Percentiles rank a stretch among this genome's conserved stretches.
Conservation (phyloP, 1,140 invertebrate genomes). For the Cherax quadricarinatus region DNA sequence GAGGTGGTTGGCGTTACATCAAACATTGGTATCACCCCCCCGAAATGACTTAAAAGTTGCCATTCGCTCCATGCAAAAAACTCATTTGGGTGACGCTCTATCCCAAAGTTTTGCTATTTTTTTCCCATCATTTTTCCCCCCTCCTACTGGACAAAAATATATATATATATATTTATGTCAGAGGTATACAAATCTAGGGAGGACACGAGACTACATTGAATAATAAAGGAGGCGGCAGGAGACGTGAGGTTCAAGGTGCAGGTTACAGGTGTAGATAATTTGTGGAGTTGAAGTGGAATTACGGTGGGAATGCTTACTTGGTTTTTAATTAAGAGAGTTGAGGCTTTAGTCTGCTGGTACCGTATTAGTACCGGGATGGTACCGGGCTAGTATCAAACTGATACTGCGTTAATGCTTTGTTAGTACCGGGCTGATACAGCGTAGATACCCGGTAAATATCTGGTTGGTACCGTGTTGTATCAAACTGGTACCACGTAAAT, state of each 20-base stretch:
- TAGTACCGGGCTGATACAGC: background rate
- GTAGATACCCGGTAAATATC: background rate
- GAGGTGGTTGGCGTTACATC: background rate
- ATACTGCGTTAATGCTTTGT: background rate
- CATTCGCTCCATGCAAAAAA: slow-evolving; percentile 66
- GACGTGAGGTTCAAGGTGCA: background rate
- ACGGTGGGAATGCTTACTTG: slow-evolving; percentile 1
- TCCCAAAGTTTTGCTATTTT: slow-evolving; percentile 38
- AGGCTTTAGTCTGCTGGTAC: background rate
- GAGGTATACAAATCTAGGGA: background rate
- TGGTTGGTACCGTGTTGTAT: too few species aligned
- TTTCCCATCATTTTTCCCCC: slow-evolving; percentile 14
- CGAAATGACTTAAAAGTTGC: slow-evolving; percentile 71
- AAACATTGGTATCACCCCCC: slow-evolving; percentile 47
- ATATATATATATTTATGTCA: background rate
- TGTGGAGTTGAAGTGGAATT: background rate
- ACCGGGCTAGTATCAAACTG: background rate
- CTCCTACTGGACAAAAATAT: background rate
- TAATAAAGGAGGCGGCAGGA: background rate
- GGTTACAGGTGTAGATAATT: slow-evolving; percentile 10
- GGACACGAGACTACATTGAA: background rate
- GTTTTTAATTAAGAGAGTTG: slow-evolving; percentile 41
- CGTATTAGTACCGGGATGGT: background rate
- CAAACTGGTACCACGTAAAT: too few species aligned
- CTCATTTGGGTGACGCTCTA: slow-evolving; percentile 64